phyloP scores from a whole-genome alignment of 1,140 invertebrate genomes.

The Lepeophtheirus salmonis region DNA sequence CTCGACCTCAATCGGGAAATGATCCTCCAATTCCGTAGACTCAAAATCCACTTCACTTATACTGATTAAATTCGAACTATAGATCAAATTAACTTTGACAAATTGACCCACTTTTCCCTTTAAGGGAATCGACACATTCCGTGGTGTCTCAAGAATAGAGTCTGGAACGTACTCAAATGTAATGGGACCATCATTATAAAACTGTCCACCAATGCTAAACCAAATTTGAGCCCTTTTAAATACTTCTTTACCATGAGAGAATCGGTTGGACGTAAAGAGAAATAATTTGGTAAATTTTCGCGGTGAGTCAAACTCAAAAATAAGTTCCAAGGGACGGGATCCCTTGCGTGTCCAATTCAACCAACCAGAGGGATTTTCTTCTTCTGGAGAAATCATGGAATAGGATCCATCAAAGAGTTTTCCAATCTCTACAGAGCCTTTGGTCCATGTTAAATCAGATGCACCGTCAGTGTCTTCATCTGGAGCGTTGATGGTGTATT shows the following conservation, averaged over 20 bases:
- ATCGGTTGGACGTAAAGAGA: slow-evolving; percentile 51
- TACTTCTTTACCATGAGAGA: slow-evolving; percentile 34
- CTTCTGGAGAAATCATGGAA: not conserved
- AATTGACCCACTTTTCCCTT: slow-evolving; percentile 40
- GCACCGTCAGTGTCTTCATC: not conserved
- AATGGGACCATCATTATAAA: slow-evolving; percentile 39
- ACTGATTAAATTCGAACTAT: slow-evolving; percentile 53
- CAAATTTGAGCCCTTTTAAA: slow-evolving; percentile 45
- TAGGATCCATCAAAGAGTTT: not conserved
- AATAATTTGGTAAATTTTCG: slow-evolving; percentile 44
- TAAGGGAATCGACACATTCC: slow-evolving; percentile 50
- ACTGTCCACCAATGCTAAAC: slow-evolving; percentile 44
- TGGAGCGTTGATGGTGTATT: slow-evolving; percentile 1
- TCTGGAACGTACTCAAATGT: slow-evolving; percentile 51
- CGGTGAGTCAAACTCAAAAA: slow-evolving; percentile 45
- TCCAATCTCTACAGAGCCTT: not conserved
- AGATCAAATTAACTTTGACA: slow-evolving; percentile 49
- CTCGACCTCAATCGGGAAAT: not conserved
- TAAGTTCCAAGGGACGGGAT: slow-evolving; percentile 32
- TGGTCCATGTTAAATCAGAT: not conserved
- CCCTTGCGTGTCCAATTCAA: slow-evolving; percentile 51
- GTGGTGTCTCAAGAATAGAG: slow-evolving; percentile 43
- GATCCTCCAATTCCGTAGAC: slow-evolving; percentile 28
- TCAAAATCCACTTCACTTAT: slow-evolving; percentile 54
- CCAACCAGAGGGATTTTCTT: slow-evolving; percentile 37